phyloP scores from a whole-genome alignment of 1,140 invertebrate species.

The Mamestra configurata region DNA sequence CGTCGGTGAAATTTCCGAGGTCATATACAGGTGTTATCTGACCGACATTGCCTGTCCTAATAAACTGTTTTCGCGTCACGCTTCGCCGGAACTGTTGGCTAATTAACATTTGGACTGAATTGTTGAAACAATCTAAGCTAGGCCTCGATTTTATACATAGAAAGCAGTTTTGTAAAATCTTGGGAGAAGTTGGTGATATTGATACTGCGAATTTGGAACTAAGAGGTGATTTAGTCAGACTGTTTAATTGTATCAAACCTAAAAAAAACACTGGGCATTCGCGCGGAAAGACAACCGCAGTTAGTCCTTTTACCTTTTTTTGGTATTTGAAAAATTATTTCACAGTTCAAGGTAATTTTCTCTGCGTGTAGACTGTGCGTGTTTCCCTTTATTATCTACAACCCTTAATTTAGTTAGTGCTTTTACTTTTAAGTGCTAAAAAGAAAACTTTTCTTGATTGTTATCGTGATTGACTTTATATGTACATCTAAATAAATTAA shows the following conservation, averaged over 20 bases:
- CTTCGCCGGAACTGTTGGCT: conserved; percentile 45
- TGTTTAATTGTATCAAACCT: background rate
- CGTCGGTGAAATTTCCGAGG: conserved; percentile 41
- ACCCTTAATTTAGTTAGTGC: conserved; percentile 8
- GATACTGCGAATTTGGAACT: background rate
- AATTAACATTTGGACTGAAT: conserved; percentile 47
- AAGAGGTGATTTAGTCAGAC: background rate
- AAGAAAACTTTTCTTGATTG: conserved; percentile 15
- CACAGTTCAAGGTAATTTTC: conserved; percentile 14
- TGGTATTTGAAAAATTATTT: background rate
- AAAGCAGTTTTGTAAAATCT: background rate
- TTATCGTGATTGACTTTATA: conserved; percentile 8
- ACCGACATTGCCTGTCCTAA: conserved; percentile 55
- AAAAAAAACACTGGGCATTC: background rate
- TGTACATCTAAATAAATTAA: background rate
- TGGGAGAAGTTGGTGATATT: background rate
- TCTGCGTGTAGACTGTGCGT: conserved; percentile 6
- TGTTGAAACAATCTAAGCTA: conserved; percentile 13
- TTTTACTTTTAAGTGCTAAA: conserved; percentile 2
- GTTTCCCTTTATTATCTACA: background rate
- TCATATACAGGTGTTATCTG: conserved; percentile 40
- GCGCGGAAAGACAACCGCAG: background rate
- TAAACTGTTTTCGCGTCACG: conserved; percentile 55
- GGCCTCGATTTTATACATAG: conserved; percentile 3
- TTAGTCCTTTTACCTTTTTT: background rate